Evolutionary conservation across 2,888 invertebrate species (phyloP), one percentile per base, ranked within the genome.

Genomic region (Drosophila ustulata): DNA sequence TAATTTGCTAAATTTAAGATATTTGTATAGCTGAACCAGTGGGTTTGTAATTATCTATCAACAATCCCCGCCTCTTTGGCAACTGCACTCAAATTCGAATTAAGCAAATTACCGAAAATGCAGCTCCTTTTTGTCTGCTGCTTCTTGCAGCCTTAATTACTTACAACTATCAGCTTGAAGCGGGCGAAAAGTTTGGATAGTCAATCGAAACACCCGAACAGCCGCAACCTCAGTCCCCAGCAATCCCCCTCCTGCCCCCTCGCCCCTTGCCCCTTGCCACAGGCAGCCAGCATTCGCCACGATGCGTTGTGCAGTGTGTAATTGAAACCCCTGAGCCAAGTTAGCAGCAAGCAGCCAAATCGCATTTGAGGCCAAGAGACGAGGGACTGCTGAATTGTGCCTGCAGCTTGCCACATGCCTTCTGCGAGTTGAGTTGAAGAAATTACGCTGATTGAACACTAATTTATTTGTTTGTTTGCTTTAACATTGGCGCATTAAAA

Each of bases 391-490:
- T 30, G 8, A 30, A 30, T 30, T 32, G 32, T n/a, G n/a, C 37
- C n/a, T 37, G 37, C 37, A 3, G n/a, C n/a, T 4, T 37, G 37
- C 37, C 37, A 37, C 37, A 32, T 32, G 32, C 30, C 34, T 9
- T 25, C 45, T 61, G 65, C 56, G 66, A 68, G 66, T 18, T 18
- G 18, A 65, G 80, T 75, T 72, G 74, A 72, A 77, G 82, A 86
- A 86, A 86, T 86, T 87, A 86, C 85, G 85, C 85, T 86, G 85
- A 86, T 86, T 86, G 85, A 88, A 88, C 88, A 86, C 85, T 86
- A 86, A 86, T 86, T 86, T 86, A 88, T 86, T 86, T 86, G 85
- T 88, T 86, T 88, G 85, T 88, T 85, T 86, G 78, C 66, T 69
- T 82, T 75, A 74, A 84, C 85, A 85, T 88, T 81, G 84, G 72